phyloP scores from a whole-genome alignment of 2,797 vertebrate genomes.

The Melanotaenia nigrans region DNA sequence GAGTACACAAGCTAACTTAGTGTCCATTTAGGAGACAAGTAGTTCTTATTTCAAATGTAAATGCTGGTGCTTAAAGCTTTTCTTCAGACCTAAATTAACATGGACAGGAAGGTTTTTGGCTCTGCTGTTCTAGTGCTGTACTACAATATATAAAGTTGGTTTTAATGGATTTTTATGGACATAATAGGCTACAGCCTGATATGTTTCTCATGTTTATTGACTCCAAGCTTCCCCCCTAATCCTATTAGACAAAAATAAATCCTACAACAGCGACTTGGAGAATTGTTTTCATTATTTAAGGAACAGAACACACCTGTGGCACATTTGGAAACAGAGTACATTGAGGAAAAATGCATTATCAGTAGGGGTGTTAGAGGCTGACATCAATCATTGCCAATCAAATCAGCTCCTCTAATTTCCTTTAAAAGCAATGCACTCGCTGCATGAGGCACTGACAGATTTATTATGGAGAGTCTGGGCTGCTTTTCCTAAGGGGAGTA shows the following conservation, averaged over 20 bases:
- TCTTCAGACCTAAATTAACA: constrained; percentile 21
- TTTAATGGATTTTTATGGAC: constrained; percentile 40
- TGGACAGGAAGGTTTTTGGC: background rate
- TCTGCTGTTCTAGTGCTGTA: background rate
- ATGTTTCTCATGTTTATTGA: constrained; percentile 33
- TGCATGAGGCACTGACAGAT: constrained; percentile 52
- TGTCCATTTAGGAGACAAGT: constrained; percentile 30
- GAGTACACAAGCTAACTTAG: constrained; percentile 18
- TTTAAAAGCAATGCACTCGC: constrained; percentile 53
- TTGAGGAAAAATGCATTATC: constrained; percentile 46
- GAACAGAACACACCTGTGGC: constrained; percentile 45
- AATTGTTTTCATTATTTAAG: constrained; percentile 47
- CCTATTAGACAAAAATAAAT: constrained; percentile 30
- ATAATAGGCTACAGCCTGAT: constrained; percentile 17
- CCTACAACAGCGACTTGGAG: constrained; percentile 9
- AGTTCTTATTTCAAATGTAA: constrained; percentile 49
- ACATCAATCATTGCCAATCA: constrained; percentile 64
- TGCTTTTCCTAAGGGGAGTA: constrained; percentile 12
- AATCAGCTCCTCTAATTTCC: constrained; percentile 54
- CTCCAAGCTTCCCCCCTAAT: constrained; percentile 31
- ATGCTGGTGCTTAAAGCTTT: constrained; percentile 16
- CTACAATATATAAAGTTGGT: constrained; percentile 28
- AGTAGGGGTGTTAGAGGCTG: constrained; percentile 39
- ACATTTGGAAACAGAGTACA: constrained; percentile 31
- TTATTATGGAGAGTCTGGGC: constrained; percentile 48